Conservation (phyloP, 2,888 invertebrate genomes). For the Synanthedon andrenaeformis region DNA sequence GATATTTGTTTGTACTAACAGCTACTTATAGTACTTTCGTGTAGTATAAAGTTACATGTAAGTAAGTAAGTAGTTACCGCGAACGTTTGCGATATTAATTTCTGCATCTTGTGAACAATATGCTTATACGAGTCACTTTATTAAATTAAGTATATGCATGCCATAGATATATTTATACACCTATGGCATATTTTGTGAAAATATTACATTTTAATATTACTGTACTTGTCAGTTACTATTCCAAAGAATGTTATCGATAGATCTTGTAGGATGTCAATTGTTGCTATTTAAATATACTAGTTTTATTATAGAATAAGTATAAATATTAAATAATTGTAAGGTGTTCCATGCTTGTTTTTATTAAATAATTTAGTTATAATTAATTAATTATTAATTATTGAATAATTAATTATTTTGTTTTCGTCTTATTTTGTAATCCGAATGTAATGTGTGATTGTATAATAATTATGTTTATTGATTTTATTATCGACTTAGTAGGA, state of each 20-base stretch:
- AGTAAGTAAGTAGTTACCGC: not conserved
- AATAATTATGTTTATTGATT: not conserved
- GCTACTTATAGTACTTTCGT: not conserved
- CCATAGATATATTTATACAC: too few relatives aligned
- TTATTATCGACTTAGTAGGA: not conserved
- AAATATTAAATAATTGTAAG: not conserved
- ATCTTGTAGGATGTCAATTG: conserved; percentile 6
- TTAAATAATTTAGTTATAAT: not conserved
- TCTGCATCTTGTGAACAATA: not conserved
- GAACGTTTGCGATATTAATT: not conserved
- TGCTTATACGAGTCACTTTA: not conserved
- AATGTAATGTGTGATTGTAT: conserved; percentile 3
- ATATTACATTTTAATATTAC: not conserved
- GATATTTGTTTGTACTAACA: not conserved
- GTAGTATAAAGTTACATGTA: not conserved
- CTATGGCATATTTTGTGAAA: not conserved
- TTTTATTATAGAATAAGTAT: not conserved
- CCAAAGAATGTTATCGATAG: not conserved
- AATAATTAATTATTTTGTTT: not conserved
- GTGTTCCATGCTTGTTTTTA: not conserved
- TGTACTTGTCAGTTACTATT: conserved; percentile 5
- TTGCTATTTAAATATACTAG: conserved; percentile 1
- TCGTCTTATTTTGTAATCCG: not conserved
- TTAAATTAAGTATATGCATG: not conserved
- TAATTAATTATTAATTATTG: not conserved